Base-by-base conservation (phyloP, 2,113 vertebrate genomes). In the Microcebus ravelobensis region DNA sequence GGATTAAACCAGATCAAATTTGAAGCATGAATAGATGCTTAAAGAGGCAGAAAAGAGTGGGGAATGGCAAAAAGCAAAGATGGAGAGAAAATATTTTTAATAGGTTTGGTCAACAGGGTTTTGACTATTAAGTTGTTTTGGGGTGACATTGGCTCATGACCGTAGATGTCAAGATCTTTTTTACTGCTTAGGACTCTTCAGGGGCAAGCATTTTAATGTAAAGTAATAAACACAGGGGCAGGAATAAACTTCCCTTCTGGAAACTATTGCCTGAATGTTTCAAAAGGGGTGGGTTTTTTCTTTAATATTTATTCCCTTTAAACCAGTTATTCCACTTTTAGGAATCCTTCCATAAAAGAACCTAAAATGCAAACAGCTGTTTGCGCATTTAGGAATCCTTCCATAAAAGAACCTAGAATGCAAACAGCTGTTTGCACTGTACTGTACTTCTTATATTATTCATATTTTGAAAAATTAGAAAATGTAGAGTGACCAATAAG, bases 1-100 rank as follows among this genome's bases (percentile, higher is more conserved):
- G 50, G 77, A 74, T 95, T 80, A 29, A 94, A 68, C 39, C 73
- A 82, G 90, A 71, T 59, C 87, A 20, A 34, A n/a, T 18, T 91
- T 73, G 39, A 36, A 39, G 52, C 73, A 87, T 55, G 68, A 88
- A 63, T 15, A 93, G 68, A 68, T 21, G 31, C 39, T 63, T n/a
- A 61, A 90, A 94, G 63, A n/a, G 25, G 65, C 57, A 93, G 50
- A 73, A 45, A 68, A 80, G 63, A 92, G 57, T 34, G 36, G 9
- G 65, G 18, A 5, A 76, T 73, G 9, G 34, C n/a, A 25, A 45
- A 93, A 93, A 85, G 67, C 36, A 6, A 97, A 94, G 42, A 0
- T 2, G 17, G 13, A 4, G 57, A 83, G 21, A 55, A 67, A 52
- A 67, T 36, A 45, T 52, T 57, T 52, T 71, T 61, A 27, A 61